These are phyloP conservation scores for Picathartes gymnocephalus DNA, from an alignment of 2,113 vertebrate species.

Conservation along the genomic window DNA sequence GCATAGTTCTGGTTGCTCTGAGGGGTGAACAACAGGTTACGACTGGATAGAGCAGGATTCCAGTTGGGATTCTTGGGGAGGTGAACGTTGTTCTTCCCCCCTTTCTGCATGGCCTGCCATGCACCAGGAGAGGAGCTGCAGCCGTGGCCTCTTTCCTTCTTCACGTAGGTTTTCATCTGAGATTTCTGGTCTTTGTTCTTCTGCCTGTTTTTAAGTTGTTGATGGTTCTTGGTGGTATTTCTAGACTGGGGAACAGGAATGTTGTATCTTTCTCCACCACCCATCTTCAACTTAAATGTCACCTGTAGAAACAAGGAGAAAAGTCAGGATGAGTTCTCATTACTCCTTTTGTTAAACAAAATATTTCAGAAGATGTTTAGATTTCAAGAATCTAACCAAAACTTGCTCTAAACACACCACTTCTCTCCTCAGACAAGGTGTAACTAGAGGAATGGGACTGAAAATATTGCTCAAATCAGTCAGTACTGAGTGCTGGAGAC, in stretches of 20 bases:
- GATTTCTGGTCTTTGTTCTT: constrained; percentile 84
- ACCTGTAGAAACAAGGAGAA: constrained; percentile 69
- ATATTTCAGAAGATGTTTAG: background rate
- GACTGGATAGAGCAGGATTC: constrained; percentile 80
- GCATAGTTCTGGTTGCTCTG: constrained; percentile 89
- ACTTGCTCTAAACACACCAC: fast-evolving
- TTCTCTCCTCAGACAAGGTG: background rate
- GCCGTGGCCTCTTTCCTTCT: constrained; percentile 79
- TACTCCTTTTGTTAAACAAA: background rate
- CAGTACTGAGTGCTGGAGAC: background rate
- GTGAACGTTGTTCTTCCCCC: constrained; percentile 74
- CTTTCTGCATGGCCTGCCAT: constrained; percentile 88
- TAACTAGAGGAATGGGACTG: background rate
- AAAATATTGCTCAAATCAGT: background rate
- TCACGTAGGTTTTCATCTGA: constrained; percentile 75
- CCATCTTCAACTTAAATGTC: constrained; percentile 91
- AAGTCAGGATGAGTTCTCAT: background rate
- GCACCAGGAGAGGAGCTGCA: constrained; percentile 77
- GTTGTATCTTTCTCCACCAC: constrained; percentile 93
- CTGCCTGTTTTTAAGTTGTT: constrained; percentile 82
- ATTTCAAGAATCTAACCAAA: background rate
- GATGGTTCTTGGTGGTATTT: constrained; percentile 81
- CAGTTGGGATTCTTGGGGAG: constrained; percentile 82
- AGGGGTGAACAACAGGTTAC: constrained; percentile 79
- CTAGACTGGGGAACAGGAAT: constrained; percentile 87